Evolutionary conservation across 2,888 invertebrate genomes (phyloP).

Genomic region (Mimumesa dahlbomi): DNA sequence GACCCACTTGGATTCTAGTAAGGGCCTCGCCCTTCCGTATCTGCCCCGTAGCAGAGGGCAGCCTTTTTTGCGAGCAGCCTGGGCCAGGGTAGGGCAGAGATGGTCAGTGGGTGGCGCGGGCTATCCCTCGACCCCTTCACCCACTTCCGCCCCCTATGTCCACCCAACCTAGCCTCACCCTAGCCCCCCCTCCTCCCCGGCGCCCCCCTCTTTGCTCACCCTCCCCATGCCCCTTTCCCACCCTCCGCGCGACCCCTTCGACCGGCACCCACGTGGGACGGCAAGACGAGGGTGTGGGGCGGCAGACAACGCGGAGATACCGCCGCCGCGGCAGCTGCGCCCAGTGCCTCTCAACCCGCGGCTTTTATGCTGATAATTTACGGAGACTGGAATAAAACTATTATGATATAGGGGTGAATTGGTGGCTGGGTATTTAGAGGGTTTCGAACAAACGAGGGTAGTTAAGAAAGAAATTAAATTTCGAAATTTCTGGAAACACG

Average conservation of each 20-base stretch:
- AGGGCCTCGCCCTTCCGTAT: slow-evolving; percentile 31
- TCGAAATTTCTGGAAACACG: too few relatives aligned
- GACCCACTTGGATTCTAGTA: not conserved
- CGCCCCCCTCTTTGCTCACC: slow-evolving; percentile 19
- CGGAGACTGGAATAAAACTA: too few relatives aligned
- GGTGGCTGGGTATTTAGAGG: too few relatives aligned
- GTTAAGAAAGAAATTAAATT: too few relatives aligned
- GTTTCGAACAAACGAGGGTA: too few relatives aligned
- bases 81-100: slow-evolving; percentile 56
- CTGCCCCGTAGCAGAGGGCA: slow-evolving; percentile 28
- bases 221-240: slow-evolving; percentile 75
- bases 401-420: too few relatives aligned
- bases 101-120: slow-evolving; percentile 74
- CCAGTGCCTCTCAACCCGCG: slow-evolving; percentile 73
- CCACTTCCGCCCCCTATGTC: slow-evolving; percentile 55
- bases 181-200: slow-evolving; percentile 8
- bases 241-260: slow-evolving; percentile 79
- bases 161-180: slow-evolving; percentile 53
- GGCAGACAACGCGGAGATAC: slow-evolving; percentile 78
- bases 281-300: slow-evolving; percentile 77
- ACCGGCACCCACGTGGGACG: slow-evolving; percentile 79
- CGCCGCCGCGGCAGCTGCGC: slow-evolving; percentile 78
- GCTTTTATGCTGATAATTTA: slow-evolving; percentile 51
- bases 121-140: slow-evolving; percentile 66
- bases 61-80: slow-evolving; percentile 55